Conservation (phyloP, 2,113 vertebrate genomes). For the Lucifuga dentata region DNA sequence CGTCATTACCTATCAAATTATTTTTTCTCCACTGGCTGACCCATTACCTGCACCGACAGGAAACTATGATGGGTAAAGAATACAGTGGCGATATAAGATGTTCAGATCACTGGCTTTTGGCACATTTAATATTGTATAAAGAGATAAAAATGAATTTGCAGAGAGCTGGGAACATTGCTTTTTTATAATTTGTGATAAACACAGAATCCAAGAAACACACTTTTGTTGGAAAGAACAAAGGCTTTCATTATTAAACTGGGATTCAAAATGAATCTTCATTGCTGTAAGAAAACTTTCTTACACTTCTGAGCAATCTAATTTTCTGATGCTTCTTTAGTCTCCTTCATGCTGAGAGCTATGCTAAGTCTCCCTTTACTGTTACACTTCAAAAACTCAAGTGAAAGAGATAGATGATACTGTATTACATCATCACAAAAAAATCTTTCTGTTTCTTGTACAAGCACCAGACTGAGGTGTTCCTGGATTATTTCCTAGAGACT, state of each 20-base stretch:
- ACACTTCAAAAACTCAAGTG: conserved; percentile 14
- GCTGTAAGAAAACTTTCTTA: conserved; percentile 47
- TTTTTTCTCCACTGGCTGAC: background rate
- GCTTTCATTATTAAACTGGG: conserved; percentile 34
- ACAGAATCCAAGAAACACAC: conserved; percentile 26
- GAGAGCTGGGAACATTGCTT: conserved; percentile 10
- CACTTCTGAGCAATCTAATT: conserved; percentile 36
- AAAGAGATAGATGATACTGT: conserved; percentile 1
- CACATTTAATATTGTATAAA: conserved; percentile 44
- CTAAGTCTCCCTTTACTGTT: conserved; percentile 5
- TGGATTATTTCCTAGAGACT: no score
- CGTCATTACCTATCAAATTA: background rate
- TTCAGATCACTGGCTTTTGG: conserved; percentile 30
- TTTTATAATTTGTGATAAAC: background rate
- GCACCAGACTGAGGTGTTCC: no score
- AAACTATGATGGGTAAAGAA: conserved; percentile 13
- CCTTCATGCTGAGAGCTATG: conserved; percentile 12
- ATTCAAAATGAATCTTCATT: conserved; percentile 42
- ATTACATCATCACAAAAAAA: conserved; percentile 14
- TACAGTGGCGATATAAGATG: conserved; percentile 4
- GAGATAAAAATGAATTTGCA: conserved; percentile 45
- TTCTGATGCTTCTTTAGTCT: conserved; percentile 30
- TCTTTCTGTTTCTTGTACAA: conserved; percentile 1
- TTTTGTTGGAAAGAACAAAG: conserved; percentile 9
- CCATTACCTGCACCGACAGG: background rate